Evolutionary conservation across 2,888 invertebrate genomes (phyloP).

Genomic region (Sericinus montela): DNA sequence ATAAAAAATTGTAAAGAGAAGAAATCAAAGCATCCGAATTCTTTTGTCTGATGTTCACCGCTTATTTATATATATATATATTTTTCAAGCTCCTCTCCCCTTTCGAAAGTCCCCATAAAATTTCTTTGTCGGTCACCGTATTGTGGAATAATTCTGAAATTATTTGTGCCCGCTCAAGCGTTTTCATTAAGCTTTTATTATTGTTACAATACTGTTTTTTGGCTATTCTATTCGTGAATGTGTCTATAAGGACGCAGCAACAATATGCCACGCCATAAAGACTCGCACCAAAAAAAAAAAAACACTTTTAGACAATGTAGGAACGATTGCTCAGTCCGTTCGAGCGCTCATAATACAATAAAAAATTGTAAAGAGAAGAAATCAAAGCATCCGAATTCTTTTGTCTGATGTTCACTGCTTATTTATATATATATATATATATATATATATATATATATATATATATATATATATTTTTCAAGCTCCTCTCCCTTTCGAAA

Average conservation of each 20-base stretch:
- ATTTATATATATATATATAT: too few species aligned
- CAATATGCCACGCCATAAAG: neutral
- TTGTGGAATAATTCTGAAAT: conserved; percentile 26
- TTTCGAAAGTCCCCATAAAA: conserved; percentile 7
- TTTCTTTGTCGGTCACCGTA: conserved; percentile 18
- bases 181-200: conserved; percentile 34
- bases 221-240: too few species aligned
- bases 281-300: neutral
- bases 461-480: conserved; percentile 4
- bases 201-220: conserved; percentile 21
- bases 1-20: conserved; percentile 4
- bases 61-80: conserved; percentile 9
- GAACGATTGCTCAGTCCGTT: neutral
- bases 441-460: too few species aligned
- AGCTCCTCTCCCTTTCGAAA: conserved; percentile 4
- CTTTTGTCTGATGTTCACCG: conserved; percentile 3
- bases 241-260: too few species aligned
- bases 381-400: conserved; percentile 9
- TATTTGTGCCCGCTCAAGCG: conserved; percentile 30
- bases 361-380: conserved; percentile 4
- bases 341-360: conserved; percentile 5
- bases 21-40: conserved; percentile 9
- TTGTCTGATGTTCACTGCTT: conserved; percentile 3
- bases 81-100: conserved; percentile 8
- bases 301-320: conserved; percentile 3